These are phyloP conservation scores for Zaprionus davidi DNA, from an alignment of 1,140 invertebrate species.

Conservation along the genomic window DNA sequence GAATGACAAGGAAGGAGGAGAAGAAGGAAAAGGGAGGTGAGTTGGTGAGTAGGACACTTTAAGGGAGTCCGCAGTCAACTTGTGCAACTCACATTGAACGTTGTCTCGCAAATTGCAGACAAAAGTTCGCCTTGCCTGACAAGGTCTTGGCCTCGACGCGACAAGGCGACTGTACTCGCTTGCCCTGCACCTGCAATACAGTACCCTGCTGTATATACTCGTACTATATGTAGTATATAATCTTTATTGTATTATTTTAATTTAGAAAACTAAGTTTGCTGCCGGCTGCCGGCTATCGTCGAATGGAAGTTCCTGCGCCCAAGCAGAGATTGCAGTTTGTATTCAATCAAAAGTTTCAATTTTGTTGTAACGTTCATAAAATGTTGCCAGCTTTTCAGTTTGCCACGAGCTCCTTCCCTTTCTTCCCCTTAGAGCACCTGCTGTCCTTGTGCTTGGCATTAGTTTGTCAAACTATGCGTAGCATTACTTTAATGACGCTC, in stretches of 20 bases:
- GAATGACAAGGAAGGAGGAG: background rate
- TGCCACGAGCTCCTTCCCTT: background rate
- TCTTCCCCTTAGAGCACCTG: slow-evolving; percentile 38
- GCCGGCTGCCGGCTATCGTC: slow-evolving; percentile 21
- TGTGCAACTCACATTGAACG: slow-evolving; percentile 18
- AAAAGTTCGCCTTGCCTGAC: slow-evolving; percentile 12
- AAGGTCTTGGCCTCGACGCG: slow-evolving; percentile 17
- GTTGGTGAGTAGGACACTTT: background rate
- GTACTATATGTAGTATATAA: slow-evolving; percentile 35
- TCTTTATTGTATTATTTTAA: slow-evolving; percentile 83
- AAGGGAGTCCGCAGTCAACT: slow-evolving; percentile 10
- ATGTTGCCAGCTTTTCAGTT: slow-evolving; percentile 24
- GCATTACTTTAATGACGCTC: slow-evolving; percentile 71
- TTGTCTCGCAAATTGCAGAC: slow-evolving; percentile 17
- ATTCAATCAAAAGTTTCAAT: slow-evolving; percentile 83
- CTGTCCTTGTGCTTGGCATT: slow-evolving; percentile 30
- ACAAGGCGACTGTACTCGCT: background rate
- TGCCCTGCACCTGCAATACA: background rate
- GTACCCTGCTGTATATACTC: slow-evolving; percentile 9
- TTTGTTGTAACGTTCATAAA: slow-evolving; percentile 67
- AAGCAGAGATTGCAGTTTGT: slow-evolving; percentile 73
- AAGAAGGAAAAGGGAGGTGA: background rate
- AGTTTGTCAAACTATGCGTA: slow-evolving; percentile 71
- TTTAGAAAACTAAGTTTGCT: slow-evolving; percentile 76
- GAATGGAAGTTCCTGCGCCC: slow-evolving; percentile 54